These are phyloP conservation scores for Tipula helvola DNA, from an alignment of 2,888 invertebrate species.

Conservation along the genomic window DNA sequence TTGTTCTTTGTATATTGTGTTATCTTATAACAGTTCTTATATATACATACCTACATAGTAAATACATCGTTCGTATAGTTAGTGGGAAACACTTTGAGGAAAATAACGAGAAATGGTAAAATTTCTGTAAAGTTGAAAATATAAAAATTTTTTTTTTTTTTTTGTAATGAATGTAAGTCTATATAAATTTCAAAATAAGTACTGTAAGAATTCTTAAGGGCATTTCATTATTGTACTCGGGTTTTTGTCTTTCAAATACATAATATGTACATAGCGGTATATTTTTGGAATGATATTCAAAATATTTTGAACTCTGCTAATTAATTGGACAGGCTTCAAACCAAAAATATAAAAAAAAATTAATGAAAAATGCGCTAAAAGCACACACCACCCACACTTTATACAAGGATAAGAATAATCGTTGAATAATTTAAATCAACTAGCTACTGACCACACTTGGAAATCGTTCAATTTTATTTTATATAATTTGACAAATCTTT, in stretches of 20 bases:
- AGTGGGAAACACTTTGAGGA: neutral
- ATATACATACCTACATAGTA: neutral
- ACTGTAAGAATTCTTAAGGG: neutral
- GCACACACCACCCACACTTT: neutral
- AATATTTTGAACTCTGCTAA: neutral
- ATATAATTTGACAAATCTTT: constrained; percentile 6
- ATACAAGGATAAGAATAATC: neutral
- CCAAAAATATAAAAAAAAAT: neutral
- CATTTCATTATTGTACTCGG: neutral
- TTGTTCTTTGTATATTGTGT: neutral
- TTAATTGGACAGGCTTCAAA: neutral
- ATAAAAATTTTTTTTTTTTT: neutral
- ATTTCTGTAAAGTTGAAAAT: neutral
- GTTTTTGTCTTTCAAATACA: too few species aligned
- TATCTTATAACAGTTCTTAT: neutral
- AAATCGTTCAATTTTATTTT: neutral
- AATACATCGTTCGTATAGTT: neutral
- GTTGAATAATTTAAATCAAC: neutral
- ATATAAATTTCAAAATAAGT: neutral
- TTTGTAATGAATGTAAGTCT: neutral
- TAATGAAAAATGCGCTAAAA: neutral
- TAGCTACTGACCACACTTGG: neutral
- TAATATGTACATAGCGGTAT: neutral
- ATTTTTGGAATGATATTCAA: neutral
- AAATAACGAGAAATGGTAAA: neutral